Percentiles rank a stretch among this genome's conserved stretches.
These are phyloP conservation scores for Neoaliturus tenellus DNA, from an alignment of 2,888 invertebrate genomes.

Conservation along the genomic window DNA sequence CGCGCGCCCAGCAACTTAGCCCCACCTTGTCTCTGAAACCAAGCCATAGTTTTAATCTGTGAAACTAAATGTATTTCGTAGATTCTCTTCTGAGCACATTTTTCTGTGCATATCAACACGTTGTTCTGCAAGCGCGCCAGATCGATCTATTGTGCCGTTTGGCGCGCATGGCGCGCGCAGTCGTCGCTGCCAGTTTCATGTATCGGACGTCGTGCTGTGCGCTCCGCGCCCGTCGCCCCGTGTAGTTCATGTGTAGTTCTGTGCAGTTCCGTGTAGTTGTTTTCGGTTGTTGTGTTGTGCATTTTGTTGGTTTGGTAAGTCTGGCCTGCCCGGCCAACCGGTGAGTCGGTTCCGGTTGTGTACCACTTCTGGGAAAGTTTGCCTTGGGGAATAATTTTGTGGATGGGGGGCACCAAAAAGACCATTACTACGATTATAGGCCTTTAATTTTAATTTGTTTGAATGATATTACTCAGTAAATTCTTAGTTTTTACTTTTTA, in stretches of 20 bases:
- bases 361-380: conserved; percentile 27
- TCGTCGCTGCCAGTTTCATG: background rate
- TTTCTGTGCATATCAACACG: background rate
- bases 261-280: background rate
- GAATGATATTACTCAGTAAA: too few relatives aligned
- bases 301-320: conserved; percentile 27
- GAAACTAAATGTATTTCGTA: too few relatives aligned
- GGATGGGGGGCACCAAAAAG: too few relatives aligned
- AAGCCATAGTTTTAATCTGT: too few relatives aligned
- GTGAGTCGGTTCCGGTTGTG: background rate
- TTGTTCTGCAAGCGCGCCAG: background rate
- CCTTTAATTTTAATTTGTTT: too few relatives aligned
- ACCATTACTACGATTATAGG: too few relatives aligned
- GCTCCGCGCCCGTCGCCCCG: background rate
- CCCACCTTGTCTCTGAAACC: background rate
- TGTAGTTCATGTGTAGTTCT: background rate
- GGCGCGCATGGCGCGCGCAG: background rate
- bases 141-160: background rate
- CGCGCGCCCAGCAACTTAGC: background rate
- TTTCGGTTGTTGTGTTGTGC: conserved; percentile 2
- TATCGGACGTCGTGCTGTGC: background rate
- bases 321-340: background rate
- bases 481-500: too few relatives aligned
- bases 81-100: too few relatives aligned
- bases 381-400: too few relatives aligned